phyloP scores from a whole-genome alignment of 2,888 invertebrate genomes.

The Catotricha subobsoleta region DNA sequence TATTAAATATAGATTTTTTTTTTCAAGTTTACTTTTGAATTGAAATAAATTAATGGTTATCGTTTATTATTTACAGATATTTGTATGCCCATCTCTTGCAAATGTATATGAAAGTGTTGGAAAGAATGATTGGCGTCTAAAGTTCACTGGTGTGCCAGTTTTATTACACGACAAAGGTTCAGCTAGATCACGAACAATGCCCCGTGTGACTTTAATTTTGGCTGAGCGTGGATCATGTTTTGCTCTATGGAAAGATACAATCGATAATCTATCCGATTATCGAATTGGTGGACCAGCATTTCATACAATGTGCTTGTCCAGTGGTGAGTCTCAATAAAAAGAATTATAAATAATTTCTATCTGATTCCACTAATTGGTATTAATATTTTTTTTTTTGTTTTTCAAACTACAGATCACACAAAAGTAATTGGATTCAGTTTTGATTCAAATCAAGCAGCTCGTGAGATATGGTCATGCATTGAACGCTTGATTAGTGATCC shows the following conservation, averaged over 20 bases:
- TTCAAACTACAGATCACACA: constrained; percentile 55
- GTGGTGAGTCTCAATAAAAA: constrained; percentile 6
- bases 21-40: too few species aligned
- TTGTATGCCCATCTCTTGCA: constrained; percentile 56
- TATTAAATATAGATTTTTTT: too few species aligned
- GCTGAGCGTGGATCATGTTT: constrained; percentile 68
- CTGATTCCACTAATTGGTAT: neutral
- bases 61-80: constrained; percentile 32
- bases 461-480: constrained; percentile 49
- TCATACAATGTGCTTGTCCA: constrained; percentile 64
- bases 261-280: constrained; percentile 62
- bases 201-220: constrained; percentile 49
- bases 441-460: constrained; percentile 52
- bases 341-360: neutral
- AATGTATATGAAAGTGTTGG: constrained; percentile 47
- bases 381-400: neutral
- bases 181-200: constrained; percentile 45
- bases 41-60: neutral
- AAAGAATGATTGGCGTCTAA: constrained; percentile 47
- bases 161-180: constrained; percentile 60
- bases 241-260: constrained; percentile 61
- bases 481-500: constrained; percentile 55
- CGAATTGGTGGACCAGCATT: constrained; percentile 52
- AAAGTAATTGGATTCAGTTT: constrained; percentile 63
- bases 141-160: constrained; percentile 62